Percentiles rank a stretch among this genome's conserved stretches.
Evolutionary conservation across 2,113 vertebrate species (phyloP).

Genomic region (Campylorhamphus procurvoides): DNA sequence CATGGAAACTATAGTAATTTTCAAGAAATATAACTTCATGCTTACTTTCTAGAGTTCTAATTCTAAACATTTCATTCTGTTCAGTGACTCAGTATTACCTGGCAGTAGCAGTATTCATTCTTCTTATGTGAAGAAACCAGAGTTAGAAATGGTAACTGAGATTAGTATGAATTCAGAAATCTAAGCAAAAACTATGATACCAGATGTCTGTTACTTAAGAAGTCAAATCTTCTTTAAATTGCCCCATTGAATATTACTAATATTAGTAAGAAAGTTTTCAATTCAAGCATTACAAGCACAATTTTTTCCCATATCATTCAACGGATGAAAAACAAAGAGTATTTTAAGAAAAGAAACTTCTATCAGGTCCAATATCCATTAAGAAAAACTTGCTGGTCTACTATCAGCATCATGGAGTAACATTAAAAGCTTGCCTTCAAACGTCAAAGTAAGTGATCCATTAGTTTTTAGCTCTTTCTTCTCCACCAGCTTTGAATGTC

Average conservation of each 20-base stretch:
- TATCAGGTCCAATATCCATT: background rate
- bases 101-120: background rate
- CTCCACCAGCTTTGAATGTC: background rate
- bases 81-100: background rate
- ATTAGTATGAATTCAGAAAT: background rate
- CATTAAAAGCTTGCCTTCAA: background rate
- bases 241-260: background rate
- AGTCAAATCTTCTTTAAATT: background rate
- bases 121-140: background rate
- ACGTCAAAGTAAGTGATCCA: background rate
- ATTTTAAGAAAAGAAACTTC: background rate
- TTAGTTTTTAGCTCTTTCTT: background rate
- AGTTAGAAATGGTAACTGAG: background rate
- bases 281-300: background rate
- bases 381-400: background rate
- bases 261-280: background rate
- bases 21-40: background rate
- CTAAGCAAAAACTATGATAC: background rate
- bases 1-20: background rate
- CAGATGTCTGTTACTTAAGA: background rate
- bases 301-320: background rate
- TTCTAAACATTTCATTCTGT: background rate
- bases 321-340: background rate
- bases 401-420: background rate
- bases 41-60: background rate